Evolutionary conservation across 1,140 invertebrate species (phyloP).

Genomic region (Drosophila seguyi): DNA sequence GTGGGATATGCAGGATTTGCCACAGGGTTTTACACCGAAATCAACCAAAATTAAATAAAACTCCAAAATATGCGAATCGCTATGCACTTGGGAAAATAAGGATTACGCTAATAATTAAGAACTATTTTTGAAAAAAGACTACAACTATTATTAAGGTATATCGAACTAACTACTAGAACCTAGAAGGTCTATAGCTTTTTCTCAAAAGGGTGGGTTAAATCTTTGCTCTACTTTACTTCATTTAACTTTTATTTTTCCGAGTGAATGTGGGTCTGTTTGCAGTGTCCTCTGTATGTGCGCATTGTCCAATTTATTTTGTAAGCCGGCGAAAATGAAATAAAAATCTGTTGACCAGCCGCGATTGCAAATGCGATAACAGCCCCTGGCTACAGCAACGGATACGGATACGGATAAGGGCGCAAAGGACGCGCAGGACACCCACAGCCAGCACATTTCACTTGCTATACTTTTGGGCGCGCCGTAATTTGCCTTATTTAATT

Average conservation of each 20-base stretch:
- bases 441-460: conserved; percentile 24
- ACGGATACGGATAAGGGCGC: conserved; percentile 11
- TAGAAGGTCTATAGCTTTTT: background rate
- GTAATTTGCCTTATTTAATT: conserved; percentile 76
- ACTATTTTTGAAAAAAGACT: background rate
- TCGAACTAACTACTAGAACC: background rate
- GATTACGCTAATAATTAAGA: background rate
- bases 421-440: conserved; percentile 27
- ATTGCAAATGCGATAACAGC: conserved; percentile 67
- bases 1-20: conserved; percentile 36
- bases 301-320: conserved; percentile 57
- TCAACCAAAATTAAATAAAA: conserved; percentile 62
- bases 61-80: background rate
- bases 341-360: conserved; percentile 61
- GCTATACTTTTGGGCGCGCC: conserved; percentile 34
- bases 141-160: background rate
- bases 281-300: conserved; percentile 8
- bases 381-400: background rate
- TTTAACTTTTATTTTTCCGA: background rate
- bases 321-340: conserved; percentile 66
- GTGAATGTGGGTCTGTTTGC: conserved; percentile 9
- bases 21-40: conserved; percentile 42
- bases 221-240: background rate
- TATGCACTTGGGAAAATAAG: background rate
- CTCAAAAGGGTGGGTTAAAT: accelerated